phyloP scores from a whole-genome alignment of 2,888 invertebrate species.

The Eulithis testata region DNA sequence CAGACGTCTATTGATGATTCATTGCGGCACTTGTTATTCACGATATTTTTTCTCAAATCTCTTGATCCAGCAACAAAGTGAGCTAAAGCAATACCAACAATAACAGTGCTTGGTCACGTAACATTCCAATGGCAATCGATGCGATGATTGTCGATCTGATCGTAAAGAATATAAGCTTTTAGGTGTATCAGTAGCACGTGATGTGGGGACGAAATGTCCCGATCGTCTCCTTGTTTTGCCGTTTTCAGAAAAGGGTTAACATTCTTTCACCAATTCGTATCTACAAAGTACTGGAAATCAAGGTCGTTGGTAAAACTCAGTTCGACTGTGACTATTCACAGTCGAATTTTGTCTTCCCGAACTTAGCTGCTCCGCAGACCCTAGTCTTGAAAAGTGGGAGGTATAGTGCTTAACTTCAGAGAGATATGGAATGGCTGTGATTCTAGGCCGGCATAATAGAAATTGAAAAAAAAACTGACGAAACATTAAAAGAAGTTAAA shows the following conservation, averaged over 20 bases:
- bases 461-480: too few species aligned
- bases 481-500: not conserved
- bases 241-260: conserved; percentile 8
- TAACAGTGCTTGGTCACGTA: conserved; percentile 32
- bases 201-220: conserved; percentile 41
- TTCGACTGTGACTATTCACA: too few species aligned
- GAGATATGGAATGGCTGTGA: too few species aligned
- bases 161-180: conserved; percentile 65
- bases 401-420: too few species aligned
- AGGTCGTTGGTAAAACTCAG: too few species aligned
- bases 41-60: conserved; percentile 11
- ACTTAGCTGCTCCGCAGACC: too few species aligned
- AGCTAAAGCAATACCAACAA: conserved; percentile 19
- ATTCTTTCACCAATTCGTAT: not conserved
- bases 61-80: conserved; percentile 14
- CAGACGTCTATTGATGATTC: not conserved
- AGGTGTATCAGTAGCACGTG: conserved; percentile 59
- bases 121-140: conserved; percentile 31
- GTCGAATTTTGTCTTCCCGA: too few species aligned
- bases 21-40: not conserved
- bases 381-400: too few species aligned
- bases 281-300: not conserved
- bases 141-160: conserved; percentile 40
- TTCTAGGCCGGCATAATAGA: too few species aligned
- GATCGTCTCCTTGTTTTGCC: conserved; percentile 8